Evolutionary conservation across 2,113 vertebrate species (phyloP), one percentile per base, ranked within the genome.

Genomic region (Corythaeola cristata): DNA sequence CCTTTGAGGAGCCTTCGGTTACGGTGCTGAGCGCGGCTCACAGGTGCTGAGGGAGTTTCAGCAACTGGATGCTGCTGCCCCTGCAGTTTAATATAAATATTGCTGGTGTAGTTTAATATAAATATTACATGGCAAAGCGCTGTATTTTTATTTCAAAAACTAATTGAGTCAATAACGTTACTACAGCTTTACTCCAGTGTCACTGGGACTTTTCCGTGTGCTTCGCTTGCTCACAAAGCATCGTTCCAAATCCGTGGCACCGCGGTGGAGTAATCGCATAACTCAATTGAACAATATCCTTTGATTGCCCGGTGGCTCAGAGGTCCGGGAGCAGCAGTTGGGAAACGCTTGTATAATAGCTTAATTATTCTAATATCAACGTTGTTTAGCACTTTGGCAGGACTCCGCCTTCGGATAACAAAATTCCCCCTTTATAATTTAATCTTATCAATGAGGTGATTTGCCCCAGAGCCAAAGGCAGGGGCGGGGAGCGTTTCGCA

Each of bases 131-230:
- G 32, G 66, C 33, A n/a, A 67, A 72, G 53, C 45, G 4, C 8
- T 1, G 0, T 2, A 2, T 4, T 44, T 74, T 33, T 23, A 5
- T 72, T 79, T 72, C n/a, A 16, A 26, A 23, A 26, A 0, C 8
- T 4, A 0, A 27, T 15, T 11, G 33, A 21, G 44, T 1, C 0
- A 33, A 4, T 4, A 28, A 11, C 0, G 1, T 3, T 39, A 12
- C 74, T 47, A 21, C 45, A 82, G 49, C 55, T 79, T 49, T 10
- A 7, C 67, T 5, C 7, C 69, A 20, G n/a, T 1, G 2, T 22
- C 13, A 0, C 47, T 3, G 53, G 11, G 86, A 11, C 79, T 3
- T 47, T 26, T 8, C 50, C 4, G 0, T 0, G 28, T 2, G 4
- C 18, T 23, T 35, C 3, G 3, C 62, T 39, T 8, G 32, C 64